These are phyloP conservation scores for Brachirus orientalis DNA, from an alignment of 2,113 vertebrate species.

Conservation along the genomic window DNA sequence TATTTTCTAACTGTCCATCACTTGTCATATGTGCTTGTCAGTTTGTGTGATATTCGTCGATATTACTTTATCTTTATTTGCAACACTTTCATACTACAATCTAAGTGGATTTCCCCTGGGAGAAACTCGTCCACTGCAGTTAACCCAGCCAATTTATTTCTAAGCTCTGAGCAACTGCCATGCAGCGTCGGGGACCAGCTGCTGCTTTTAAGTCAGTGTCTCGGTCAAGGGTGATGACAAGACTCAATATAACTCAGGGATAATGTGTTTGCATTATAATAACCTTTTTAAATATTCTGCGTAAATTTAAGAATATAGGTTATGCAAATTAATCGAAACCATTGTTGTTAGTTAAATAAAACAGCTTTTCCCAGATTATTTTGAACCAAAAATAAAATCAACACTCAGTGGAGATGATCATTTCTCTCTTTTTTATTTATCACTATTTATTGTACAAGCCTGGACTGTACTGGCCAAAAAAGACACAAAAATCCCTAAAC, in stretches of 20 bases:
- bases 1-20: constrained; percentile 7
- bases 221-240: constrained; percentile 26
- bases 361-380: constrained; percentile 29
- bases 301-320: background rate
- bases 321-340: constrained; percentile 21
- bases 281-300: too few species aligned
- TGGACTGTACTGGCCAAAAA: constrained; percentile 72
- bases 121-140: constrained; percentile 31
- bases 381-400: constrained; percentile 50
- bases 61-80: constrained; percentile 17
- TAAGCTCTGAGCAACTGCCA: constrained; percentile 39
- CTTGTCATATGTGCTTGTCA: constrained; percentile 21
- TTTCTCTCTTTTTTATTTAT: constrained; percentile 69
- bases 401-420: constrained; percentile 66
- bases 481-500: constrained; percentile 76
- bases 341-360: constrained; percentile 18
- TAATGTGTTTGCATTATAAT: too few species aligned
- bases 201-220: constrained; percentile 21
- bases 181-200: constrained; percentile 44
- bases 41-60: constrained; percentile 10
- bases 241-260: constrained; percentile 1
- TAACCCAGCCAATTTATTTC: constrained; percentile 60
- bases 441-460: constrained; percentile 77
- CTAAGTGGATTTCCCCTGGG: constrained; percentile 22
- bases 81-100: constrained; percentile 15